phyloP scores from a whole-genome alignment of 2,888 invertebrate species.

The Corythucha ciliata region DNA sequence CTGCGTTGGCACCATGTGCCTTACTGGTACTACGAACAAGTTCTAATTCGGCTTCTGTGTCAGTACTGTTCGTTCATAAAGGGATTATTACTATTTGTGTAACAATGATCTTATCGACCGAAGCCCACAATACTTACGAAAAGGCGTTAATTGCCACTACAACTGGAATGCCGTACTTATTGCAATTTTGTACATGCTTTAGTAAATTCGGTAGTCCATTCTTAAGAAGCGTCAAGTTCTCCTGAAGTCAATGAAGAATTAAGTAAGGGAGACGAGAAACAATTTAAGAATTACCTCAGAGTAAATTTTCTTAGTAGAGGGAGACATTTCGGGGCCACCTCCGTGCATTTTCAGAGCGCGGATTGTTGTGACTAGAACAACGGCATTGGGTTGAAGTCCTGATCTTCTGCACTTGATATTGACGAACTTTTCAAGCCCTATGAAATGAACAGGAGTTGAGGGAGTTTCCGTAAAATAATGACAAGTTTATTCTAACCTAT shows the following conservation, averaged over 20 bases:
- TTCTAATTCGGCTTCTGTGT: constrained; percentile 73
- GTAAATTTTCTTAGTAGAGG: neutral
- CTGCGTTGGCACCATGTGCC: constrained; percentile 72
- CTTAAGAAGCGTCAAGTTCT: constrained; percentile 74
- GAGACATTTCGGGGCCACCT: constrained; percentile 61
- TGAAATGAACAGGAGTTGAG: too few relatives aligned
- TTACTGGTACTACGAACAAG: constrained; percentile 58
- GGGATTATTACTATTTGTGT: too few relatives aligned
- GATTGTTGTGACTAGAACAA: constrained; percentile 86
- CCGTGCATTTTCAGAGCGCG: constrained; percentile 98
- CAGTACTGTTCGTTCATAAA: too few relatives aligned
- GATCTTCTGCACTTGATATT: constrained; percentile 92
- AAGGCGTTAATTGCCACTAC: constrained; percentile 88
- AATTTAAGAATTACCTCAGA: constrained; percentile 16
- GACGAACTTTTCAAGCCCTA: constrained; percentile 94
- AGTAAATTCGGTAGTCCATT: constrained; percentile 82
- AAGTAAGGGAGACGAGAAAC: too few relatives aligned
- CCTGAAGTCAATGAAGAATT: constrained; percentile 43
- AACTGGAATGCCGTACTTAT: constrained; percentile 82
- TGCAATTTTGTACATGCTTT: constrained; percentile 89
- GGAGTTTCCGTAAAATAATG: neutral
- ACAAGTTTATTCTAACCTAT: constrained; percentile 54
- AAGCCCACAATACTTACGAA: constrained; percentile 51
- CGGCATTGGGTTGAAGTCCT: constrained; percentile 72
- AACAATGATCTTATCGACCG: neutral